Conservation (phyloP, 2,113 vertebrate genomes). For the Phrynosoma blainvillii region DNA sequence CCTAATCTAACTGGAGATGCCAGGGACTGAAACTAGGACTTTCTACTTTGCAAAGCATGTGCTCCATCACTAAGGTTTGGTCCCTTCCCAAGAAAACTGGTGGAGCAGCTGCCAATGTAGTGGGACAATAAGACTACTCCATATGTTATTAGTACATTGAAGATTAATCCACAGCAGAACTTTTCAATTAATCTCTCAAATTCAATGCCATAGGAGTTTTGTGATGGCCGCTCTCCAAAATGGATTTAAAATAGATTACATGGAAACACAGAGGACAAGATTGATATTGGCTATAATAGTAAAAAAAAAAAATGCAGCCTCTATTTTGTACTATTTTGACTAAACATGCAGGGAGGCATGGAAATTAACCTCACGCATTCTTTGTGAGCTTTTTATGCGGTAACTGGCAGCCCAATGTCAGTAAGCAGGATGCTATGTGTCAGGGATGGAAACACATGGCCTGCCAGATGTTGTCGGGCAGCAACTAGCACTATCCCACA, state of each 20-base stretch:
- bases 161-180: background rate
- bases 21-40: background rate
- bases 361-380: background rate
- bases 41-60: background rate
- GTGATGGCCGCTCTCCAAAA: background rate
- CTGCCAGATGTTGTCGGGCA: background rate
- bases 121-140: background rate
- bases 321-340: background rate
- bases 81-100: background rate
- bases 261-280: background rate
- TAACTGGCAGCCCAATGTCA: background rate
- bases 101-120: background rate
- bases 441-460: background rate
- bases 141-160: background rate
- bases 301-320: background rate
- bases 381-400: background rate
- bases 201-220: background rate
- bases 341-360: background rate
- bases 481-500: background rate
- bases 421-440: background rate
- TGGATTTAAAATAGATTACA: background rate
- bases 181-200: slow-evolving; percentile 1
- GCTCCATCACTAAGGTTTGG: background rate
- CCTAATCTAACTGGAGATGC: too few relatives aligned
- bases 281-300: background rate